Percentiles rank a stretch among this genome's conserved stretches.
Evolutionary conservation across 2,888 invertebrate species (phyloP).

Genomic region (Zaprionus bogoriensis): DNA sequence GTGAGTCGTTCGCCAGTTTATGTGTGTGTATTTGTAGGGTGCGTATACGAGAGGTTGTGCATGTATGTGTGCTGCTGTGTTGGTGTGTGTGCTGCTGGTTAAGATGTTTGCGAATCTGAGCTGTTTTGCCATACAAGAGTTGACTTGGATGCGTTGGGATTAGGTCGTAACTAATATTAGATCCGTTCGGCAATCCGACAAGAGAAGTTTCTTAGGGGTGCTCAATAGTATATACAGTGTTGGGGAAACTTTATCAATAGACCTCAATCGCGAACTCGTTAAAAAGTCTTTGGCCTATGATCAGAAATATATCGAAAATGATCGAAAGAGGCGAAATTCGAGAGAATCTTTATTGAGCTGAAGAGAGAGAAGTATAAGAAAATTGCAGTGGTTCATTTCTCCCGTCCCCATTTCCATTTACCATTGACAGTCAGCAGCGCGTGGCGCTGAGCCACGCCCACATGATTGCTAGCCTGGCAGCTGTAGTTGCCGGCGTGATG

Average conservation of each 20-base stretch:
- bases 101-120: constrained; percentile 41
- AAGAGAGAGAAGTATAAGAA: constrained; percentile 24
- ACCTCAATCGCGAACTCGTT: constrained; percentile 40
- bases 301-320: constrained; percentile 23
- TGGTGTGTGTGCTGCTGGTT: constrained; percentile 53
- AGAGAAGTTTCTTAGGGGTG: background rate
- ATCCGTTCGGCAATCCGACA: background rate
- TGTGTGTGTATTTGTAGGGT: constrained; percentile 4
- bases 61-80: constrained; percentile 38
- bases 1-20: constrained; percentile 34
- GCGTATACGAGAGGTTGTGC: constrained; percentile 25
- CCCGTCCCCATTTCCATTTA: no score
- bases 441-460: constrained; percentile 84
- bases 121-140: constrained; percentile 26
- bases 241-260: constrained; percentile 19
- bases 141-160: constrained; percentile 27
- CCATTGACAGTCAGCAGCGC: constrained; percentile 86
- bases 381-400: no score
- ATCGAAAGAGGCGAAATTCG: constrained; percentile 12
- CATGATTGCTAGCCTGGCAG: constrained; percentile 85
- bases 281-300: constrained; percentile 45
- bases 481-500: constrained; percentile 86
- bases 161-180: constrained; percentile 38
- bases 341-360: constrained; percentile 43
- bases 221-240: constrained; percentile 31